Evolutionary conservation across 2,888 invertebrate species (phyloP).

Genomic region (Cyclophora albipunctata): DNA sequence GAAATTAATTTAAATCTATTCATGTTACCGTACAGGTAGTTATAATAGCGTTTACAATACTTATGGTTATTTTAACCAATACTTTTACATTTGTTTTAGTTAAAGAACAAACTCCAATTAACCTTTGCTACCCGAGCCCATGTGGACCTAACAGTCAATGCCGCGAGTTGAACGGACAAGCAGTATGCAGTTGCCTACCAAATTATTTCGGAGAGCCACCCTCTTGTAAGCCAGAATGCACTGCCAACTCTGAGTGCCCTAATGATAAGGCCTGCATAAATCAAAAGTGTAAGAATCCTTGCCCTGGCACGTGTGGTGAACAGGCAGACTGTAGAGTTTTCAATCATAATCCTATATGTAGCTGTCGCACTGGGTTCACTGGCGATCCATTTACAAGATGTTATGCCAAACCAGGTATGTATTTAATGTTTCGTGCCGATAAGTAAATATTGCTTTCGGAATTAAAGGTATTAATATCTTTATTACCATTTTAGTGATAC

Average conservation of each 20-base stretch:
- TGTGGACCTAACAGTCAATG: constrained; percentile 79
- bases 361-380: constrained; percentile 76
- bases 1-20: not conserved
- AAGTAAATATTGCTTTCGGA: not conserved
- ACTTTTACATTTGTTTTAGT: constrained; percentile 41
- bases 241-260: constrained; percentile 79
- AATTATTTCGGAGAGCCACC: constrained; percentile 81
- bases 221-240: constrained; percentile 80
- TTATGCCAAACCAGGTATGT: constrained; percentile 67
- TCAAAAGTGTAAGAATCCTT: constrained; percentile 82
- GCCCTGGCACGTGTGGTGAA: constrained; percentile 81
- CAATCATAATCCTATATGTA: constrained; percentile 82
- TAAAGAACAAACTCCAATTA: constrained; percentile 46
- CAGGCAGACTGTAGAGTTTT: constrained; percentile 82
- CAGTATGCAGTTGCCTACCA: constrained; percentile 82
- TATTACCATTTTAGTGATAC: constrained; percentile 32
- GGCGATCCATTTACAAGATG: constrained; percentile 82
- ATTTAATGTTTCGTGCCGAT: constrained; percentile 4
- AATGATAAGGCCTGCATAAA: constrained; percentile 78
- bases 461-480: no score
- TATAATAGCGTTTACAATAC: no score
- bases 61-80: no score
- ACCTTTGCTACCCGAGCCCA: constrained; percentile 74
- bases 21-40: no score
- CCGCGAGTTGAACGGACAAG: constrained; percentile 72